Evolutionary conservation across 2,113 vertebrate genomes (phyloP).

Genomic region (Talpa occidentalis): DNA sequence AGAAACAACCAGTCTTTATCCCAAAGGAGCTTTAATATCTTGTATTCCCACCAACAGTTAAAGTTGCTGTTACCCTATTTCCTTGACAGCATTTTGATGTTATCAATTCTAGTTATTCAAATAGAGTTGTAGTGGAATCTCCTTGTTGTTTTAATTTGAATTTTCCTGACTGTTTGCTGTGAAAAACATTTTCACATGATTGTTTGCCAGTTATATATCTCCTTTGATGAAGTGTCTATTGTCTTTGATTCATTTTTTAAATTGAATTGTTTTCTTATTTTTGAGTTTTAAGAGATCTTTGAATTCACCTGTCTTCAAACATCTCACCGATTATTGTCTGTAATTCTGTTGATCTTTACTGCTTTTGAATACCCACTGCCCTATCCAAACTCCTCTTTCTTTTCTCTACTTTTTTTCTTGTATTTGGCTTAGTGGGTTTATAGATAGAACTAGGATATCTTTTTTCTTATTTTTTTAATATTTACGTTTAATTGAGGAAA

Average conservation of each 20-base stretch:
- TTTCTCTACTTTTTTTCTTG: too few species aligned
- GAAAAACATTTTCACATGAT: background rate
- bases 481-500: too few species aligned
- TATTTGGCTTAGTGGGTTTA: too few species aligned
- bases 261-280: background rate
- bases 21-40: background rate
- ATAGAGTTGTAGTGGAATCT: background rate
- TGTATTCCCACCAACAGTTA: background rate
- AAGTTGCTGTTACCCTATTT: background rate
- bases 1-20: background rate
- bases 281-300: background rate
- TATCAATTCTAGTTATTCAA: background rate
- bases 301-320: background rate
- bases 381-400: background rate
- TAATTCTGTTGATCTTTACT: background rate
- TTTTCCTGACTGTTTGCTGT: background rate
- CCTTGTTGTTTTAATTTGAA: background rate
- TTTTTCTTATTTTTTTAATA: too few species aligned
- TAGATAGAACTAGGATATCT: background rate
- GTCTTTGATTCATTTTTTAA: background rate
- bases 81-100: background rate
- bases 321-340: background rate
- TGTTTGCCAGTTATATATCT: background rate
- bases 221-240: background rate
- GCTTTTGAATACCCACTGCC: slow-evolving; percentile 36